Evolutionary conservation across 35 echinoderm and acorn worm species (phyloP).

Genomic region (Apostichopus californicus): DNA sequence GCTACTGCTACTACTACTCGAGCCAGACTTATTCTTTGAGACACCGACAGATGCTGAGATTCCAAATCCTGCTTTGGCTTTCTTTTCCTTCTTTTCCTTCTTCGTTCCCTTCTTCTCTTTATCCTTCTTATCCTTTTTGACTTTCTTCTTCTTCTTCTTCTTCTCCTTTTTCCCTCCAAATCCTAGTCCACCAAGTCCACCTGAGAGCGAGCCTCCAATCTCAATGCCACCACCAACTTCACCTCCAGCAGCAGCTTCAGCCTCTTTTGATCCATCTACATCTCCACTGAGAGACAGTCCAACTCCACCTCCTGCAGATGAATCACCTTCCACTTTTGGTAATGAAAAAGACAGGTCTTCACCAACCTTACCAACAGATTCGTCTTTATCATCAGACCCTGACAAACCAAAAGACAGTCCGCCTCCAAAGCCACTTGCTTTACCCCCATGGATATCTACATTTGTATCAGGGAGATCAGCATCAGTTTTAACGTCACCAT

Average conservation of each 20-base stretch:
- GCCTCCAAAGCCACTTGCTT: neutral
- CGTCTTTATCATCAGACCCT: neutral
- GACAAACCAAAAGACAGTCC: slow-evolving; percentile 23
- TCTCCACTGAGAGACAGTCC: slow-evolving; percentile 36
- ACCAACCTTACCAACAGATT: neutral
- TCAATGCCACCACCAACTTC: slow-evolving; percentile 44
- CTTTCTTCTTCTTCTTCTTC: slow-evolving; percentile 50
- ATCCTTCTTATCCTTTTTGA: slow-evolving; percentile 28
- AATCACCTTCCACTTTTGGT: slow-evolving; percentile 40
- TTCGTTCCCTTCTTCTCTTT: slow-evolving; percentile 47
- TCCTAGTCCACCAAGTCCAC: slow-evolving; percentile 10
- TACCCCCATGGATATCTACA: neutral
- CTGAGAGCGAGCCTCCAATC: slow-evolving; percentile 36
- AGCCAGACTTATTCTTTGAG: slow-evolving; percentile 50
- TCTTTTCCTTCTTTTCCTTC: slow-evolving; percentile 51
- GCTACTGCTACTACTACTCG: slow-evolving; percentile 52
- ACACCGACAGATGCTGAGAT: neutral
- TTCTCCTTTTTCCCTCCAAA: slow-evolving; percentile 56
- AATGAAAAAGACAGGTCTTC: slow-evolving; percentile 17
- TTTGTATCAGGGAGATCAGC: neutral
- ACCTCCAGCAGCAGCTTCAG: neutral
- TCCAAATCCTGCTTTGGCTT: neutral
- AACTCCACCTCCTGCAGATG: neutral
- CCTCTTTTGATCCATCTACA: slow-evolving; percentile 50
- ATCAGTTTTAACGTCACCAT: neutral